Evolutionary conservation across 2,797 vertebrate genomes (phyloP), one percentile per base, ranked within the genome.

Genomic region (Semaprochilodus insignis): DNA sequence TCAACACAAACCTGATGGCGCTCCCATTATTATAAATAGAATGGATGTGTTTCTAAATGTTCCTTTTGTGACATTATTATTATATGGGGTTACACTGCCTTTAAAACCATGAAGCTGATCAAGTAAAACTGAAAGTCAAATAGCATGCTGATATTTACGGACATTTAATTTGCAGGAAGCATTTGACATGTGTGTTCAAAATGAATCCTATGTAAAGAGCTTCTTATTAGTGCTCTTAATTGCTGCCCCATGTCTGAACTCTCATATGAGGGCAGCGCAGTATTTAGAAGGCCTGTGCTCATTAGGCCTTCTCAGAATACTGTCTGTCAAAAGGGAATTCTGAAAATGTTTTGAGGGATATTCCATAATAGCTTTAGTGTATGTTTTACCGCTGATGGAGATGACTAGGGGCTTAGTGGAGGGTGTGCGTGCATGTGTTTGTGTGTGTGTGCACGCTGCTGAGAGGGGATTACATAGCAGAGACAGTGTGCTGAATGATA

Each of bases 401-500:
- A 84, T 81, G 36, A 69, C 84, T 77, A 71, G 44, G 73, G 84
- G 80, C 77, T 27, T 81, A 75, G 79, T 57, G 79, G 44, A 15
- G 71, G 40, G 40, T 31, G 62, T 21, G 60, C 4, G 54, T 21
- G 85, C 25, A 34, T 54, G 4, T 74, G 66, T 19, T 54, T 60
- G 62, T 23, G 63, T 54, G 80, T 71, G 51, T n/a, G 6, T 59
- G 36, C 19, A 16, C 5, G 16, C 34, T 51, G 72, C 40, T 36
- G 77, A 78, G 81, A 67, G 6, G 15, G 85, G 85, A 89, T 90
- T 88, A 89, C 55, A 71, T 78, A 71, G 10, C 62, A 55, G 77
- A 82, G 85, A 85, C 85, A 77, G 69, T 78, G 88, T 83, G 89
- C 84, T 89, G 90, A 92, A 82, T 82, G 90, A 91, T 74, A 73